A percentile compares a stretch with the other conserved stretches of the same genome.
Evolutionary conservation across 2,888 invertebrate species (phyloP).

Genomic region (Melitaea athalia): DNA sequence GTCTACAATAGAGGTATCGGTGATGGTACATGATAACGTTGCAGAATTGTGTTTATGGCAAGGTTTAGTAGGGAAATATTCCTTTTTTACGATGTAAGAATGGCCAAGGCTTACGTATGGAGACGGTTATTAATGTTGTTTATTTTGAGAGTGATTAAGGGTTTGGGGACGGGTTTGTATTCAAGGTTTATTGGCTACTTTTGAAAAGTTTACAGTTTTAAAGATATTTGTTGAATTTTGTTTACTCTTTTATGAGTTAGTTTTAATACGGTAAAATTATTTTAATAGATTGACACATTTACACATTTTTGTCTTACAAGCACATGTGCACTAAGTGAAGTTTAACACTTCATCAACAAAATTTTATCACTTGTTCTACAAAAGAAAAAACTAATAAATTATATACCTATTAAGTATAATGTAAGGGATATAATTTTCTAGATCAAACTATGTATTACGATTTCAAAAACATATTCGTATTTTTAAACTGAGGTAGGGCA

Average conservation of each 20-base stretch:
- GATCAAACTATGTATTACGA: no score
- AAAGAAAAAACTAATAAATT: no score
- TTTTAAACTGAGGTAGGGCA: no score
- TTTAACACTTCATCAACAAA: no score
- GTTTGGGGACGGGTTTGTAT: constrained; percentile 16
- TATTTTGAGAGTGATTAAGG: constrained; percentile 50
- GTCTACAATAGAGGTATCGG: constrained; percentile 38
- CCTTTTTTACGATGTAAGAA: constrained; percentile 78
- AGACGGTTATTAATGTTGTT: constrained; percentile 70
- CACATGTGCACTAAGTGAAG: no score
- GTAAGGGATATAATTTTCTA: no score
- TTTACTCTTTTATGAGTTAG: background rate
- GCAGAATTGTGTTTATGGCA: constrained; percentile 67
- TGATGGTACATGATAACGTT: constrained; percentile 41
- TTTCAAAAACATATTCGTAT: no score
- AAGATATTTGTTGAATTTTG: background rate
- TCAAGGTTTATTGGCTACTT: constrained; percentile 25
- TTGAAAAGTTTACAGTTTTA: background rate
- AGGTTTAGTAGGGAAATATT: constrained; percentile 76
- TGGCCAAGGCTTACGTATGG: constrained; percentile 70
- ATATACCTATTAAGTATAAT: no score
- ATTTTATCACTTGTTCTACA: no score
- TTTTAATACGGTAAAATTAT: no score
- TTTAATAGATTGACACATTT: no score
- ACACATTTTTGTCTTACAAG: no score